Evolutionary conservation across 1,140 invertebrate genomes (phyloP).

Genomic region (Schmidtea mediterranea): DNA sequence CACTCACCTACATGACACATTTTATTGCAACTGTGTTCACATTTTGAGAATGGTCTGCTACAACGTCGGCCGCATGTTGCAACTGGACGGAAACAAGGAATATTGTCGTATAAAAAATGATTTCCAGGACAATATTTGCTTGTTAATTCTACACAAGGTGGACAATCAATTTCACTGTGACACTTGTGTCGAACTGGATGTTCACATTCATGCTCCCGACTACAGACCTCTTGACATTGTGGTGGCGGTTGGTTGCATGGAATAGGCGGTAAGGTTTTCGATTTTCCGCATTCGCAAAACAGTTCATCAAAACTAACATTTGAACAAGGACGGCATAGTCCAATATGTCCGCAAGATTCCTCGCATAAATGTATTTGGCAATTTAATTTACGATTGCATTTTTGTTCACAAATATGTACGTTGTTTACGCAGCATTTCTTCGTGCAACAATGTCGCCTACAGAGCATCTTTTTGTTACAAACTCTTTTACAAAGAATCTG

Average conservation of each 20-base stretch:
- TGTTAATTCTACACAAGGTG: not conserved
- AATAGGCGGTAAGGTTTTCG: not conserved
- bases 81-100: conserved; percentile 1
- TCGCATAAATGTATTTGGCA: no score
- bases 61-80: not conserved
- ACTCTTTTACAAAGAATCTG: no score
- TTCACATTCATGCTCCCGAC: not conserved
- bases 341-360: no score
- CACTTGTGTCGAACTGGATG: not conserved
- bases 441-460: no score
- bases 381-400: no score
- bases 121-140: not conserved
- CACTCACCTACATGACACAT: not conserved
- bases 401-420: no score
- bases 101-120: not conserved
- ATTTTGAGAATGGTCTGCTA: not conserved
- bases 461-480: no score
- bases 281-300: not conserved
- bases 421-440: no score
- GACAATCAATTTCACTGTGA: not conserved
- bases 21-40: conserved; percentile 1
- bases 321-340: not conserved
- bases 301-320: not conserved
- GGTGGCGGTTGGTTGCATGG: not conserved
- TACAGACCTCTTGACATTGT: not conserved